phyloP scores from a whole-genome alignment of 2,113 vertebrate genomes.

The Anguilla rostrata region DNA sequence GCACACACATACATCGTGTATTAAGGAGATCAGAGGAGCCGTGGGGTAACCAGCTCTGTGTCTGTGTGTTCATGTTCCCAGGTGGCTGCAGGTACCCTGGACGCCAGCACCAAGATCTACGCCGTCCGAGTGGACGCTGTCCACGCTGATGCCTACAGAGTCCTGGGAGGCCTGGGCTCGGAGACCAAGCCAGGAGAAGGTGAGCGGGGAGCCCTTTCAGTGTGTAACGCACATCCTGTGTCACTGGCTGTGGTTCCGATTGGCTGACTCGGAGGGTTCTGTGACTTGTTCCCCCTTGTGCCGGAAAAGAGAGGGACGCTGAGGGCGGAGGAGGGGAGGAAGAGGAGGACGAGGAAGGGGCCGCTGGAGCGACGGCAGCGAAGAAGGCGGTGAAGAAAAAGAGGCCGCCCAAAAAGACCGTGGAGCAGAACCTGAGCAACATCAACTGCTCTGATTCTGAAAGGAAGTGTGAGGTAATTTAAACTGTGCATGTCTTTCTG shows the following conservation, averaged over 20 bases:
- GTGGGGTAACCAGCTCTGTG: neutral
- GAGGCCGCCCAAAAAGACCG: constrained; percentile 75
- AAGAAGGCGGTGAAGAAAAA: constrained; percentile 73
- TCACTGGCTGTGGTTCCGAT: neutral
- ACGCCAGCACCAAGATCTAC: constrained; percentile 96
- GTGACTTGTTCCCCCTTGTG: neutral
- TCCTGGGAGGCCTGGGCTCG: constrained; percentile 83
- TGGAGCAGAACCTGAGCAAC: constrained; percentile 85
- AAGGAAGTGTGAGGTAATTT: constrained; percentile 76
- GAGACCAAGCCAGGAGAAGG: constrained; percentile 66
- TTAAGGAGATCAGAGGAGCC: neutral
- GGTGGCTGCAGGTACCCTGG: constrained; percentile 89
- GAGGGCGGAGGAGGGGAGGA: constrained; percentile 37
- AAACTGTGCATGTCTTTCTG: neutral
- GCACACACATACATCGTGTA: too few relatives aligned
- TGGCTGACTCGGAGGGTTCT: neutral
- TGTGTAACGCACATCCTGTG: neutral
- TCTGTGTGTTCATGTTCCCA: constrained; percentile 48
- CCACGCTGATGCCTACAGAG: constrained; percentile 84
- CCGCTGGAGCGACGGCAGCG: constrained; percentile 41
- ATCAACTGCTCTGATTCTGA: constrained; percentile 76
- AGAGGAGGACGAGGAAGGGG: constrained; percentile 7
- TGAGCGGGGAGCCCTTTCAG: neutral
- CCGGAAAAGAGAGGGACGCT: constrained; percentile 42
- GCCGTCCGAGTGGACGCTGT: constrained; percentile 87